Base-by-base conservation (phyloP, 2,888 invertebrate genomes). In the Corbicula japonica region DNA sequence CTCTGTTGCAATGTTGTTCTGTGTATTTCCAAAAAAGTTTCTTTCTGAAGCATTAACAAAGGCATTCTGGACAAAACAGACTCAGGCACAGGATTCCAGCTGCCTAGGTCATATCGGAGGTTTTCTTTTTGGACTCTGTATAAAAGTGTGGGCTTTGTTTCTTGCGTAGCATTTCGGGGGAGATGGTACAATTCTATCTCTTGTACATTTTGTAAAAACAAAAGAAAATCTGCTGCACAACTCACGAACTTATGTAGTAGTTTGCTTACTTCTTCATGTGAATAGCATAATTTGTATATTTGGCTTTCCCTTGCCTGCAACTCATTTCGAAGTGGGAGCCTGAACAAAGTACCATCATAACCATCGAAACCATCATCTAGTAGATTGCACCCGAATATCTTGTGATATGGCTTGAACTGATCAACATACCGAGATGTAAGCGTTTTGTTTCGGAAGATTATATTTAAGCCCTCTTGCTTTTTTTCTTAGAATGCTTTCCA, bases 171-270 rank as follows among this genome's bases (percentile, higher is more conserved):
- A 32, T 65, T 48, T n/a, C 35, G 28, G 26, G 61, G 26, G 35
- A 91, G 69, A 76, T 91, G 90, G 74, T 86, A 90, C 15, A 90
- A 74, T 68, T 85, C 74, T 23, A 92, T 72, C 46, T 68, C 73
- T 30, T 75, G 44, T 18, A 92, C 89, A 79, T 90, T 90, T 69
- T 92, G 92, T 6, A 91, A 90, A 80, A 92, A 92, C 21, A 92
- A 79, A 26, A 92, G 76, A 21, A 92, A 69, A 34, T 86, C 86
- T 38, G 90, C 90, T 4, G 86, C 88, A 8, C 83, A 75, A 44
- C 88, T 72, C n/a, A 87, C 66, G 3, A 91, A 70, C 72, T 86
- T 85, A 26, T 80, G 56, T 23, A 92, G 81, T 52, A 92, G 84
- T 1, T 76, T 61, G 34, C 72, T 80, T 75, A 90, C 80, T 63